These are phyloP conservation scores for Empidonax alnorum DNA, from an alignment of 2,113 vertebrate genomes.

Conservation along the genomic window DNA sequence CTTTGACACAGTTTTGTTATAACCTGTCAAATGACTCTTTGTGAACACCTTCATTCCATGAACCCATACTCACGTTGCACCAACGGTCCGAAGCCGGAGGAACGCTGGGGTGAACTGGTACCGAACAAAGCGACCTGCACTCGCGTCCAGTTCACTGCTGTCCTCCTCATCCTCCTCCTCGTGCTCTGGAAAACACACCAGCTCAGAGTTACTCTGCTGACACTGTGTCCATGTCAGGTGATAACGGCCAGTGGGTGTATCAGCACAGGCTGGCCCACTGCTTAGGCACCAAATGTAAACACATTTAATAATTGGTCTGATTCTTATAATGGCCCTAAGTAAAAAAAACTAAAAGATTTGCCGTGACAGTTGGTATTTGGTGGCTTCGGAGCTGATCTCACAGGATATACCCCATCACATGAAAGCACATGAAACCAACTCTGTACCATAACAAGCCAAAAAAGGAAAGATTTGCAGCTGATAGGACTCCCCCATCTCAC, in stretches of 20 bases:
- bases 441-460: background rate
- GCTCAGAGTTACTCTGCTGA: background rate
- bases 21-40: background rate
- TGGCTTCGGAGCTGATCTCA: background rate
- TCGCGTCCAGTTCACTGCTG: slow-evolving; percentile 81
- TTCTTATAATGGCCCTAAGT: background rate
- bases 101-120: slow-evolving; percentile 99
- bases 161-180: slow-evolving; percentile 83
- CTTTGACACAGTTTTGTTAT: background rate
- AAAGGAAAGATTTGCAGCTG: background rate
- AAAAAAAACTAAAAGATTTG: background rate
- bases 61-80: slow-evolving; percentile 91
- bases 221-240: accelerated
- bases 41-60: background rate
- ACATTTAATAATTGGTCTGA: background rate
- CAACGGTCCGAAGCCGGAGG: slow-evolving; percentile 91
- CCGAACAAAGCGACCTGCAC: slow-evolving; percentile 93
- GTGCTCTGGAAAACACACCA: slow-evolving; percentile 73
- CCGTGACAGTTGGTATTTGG: background rate
- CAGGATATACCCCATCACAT: background rate
- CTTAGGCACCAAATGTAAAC: background rate
- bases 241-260: background rate
- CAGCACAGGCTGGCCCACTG: background rate
- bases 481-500: background rate
- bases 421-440: background rate